Base-by-base conservation (phyloP, 2,888 invertebrate genomes). In the Eudasyphora cyanicolor region DNA sequence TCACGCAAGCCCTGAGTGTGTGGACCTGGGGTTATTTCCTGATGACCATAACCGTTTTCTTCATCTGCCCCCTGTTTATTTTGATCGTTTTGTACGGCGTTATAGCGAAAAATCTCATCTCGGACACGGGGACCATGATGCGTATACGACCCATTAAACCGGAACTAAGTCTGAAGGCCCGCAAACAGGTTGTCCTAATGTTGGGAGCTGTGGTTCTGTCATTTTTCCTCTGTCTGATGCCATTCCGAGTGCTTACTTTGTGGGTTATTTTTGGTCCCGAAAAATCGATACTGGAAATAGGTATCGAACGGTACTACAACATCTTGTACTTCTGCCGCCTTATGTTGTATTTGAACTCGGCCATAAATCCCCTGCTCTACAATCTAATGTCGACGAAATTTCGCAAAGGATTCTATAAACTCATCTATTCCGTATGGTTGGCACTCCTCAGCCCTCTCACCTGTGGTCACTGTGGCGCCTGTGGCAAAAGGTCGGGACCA, bases 331-430 rank as follows among this genome's bases (percentile, higher is more conserved):
- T 97, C 90, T 96, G 96, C 85, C 94, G 98, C 86, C 95, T 97
- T 69, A 96, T 98, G 96, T 93, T 97, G 74, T 98, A 97, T 89
- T 93, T 97, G 84, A 98, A 98, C 92, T 97, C 97, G 3, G 97
- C 97, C 51, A 94, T 97, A 86, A 98, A 98, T 92, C 98, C 98
- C 0, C 96, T 98, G 86, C 93, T 98, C n/a, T 98, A 98, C 91
- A 98, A 97, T 91, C 93, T 98, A 85, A 97, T 98, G 96, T 97
- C 97, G 54, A 96, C 97, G 2, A 97, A 97, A 92, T 98, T 98
- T 90, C 94, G 98, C 2, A 94, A 95, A 77, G 97, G 96, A 0
- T 97, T 97, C 88, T 93, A 95, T 77, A 94, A 94, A 88, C 93
- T 96, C 0, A 96, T 95, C 38, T 87, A 86, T 27, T 82, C 82